Evolutionary conservation across 2,113 vertebrate genomes (phyloP).

Genomic region (Megaptera novaeangliae): DNA sequence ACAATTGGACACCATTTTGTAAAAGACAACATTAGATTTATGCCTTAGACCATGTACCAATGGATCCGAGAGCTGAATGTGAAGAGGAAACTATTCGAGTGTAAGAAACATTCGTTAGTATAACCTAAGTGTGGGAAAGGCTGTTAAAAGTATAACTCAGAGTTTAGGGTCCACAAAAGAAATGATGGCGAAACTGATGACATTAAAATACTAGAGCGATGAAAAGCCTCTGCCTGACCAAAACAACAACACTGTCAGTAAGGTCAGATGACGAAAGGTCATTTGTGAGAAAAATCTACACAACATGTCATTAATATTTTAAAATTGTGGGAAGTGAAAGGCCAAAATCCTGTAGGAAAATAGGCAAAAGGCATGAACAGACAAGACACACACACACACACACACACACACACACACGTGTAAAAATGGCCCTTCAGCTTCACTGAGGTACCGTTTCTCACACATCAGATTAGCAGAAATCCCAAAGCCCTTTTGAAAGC

Average conservation of each 20-base stretch:
- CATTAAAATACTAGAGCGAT: not conserved
- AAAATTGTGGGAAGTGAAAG: not conserved
- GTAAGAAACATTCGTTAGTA: not conserved
- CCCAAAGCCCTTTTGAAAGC: not conserved
- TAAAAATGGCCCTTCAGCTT: not conserved
- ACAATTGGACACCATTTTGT: not conserved
- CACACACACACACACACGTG: not conserved
- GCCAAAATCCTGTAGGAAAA: not conserved
- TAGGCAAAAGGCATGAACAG: not conserved
- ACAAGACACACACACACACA: not conserved
- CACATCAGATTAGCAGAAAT: not conserved
- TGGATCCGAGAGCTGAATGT: not conserved
- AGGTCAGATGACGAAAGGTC: not conserved
- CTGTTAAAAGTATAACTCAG: not conserved
- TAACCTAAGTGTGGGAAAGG: not conserved
- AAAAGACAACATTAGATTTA: not conserved
- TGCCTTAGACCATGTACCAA: fast-evolving
- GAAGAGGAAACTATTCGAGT: fast-evolving
- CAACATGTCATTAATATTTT: not conserved
- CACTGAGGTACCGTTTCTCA: not conserved
- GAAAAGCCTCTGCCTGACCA: not conserved
- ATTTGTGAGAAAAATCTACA: not conserved
- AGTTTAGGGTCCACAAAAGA: not conserved
- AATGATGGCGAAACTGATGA: not conserved
- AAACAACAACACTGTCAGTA: not conserved